A percentile compares a stretch with the other conserved stretches of the same genome.
These are phyloP conservation scores for Gisinianus flammeolus DNA, from an alignment of 2,888 invertebrate genomes.

Conservation along the genomic window DNA sequence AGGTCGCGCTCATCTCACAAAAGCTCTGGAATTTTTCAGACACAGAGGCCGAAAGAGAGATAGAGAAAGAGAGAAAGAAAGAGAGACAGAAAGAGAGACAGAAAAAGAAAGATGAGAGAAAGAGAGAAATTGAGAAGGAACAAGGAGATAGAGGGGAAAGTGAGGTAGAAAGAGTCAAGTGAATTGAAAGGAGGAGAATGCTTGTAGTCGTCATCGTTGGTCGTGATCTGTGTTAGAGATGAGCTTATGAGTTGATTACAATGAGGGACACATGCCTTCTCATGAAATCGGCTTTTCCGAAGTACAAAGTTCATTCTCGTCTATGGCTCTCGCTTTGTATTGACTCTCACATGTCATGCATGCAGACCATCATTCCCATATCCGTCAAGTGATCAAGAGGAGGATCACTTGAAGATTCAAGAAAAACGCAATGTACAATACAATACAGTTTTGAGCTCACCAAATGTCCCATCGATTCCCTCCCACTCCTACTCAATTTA, in stretches of 20 bases:
- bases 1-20: constrained; percentile 2
- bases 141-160: neutral
- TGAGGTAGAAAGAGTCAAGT: constrained; percentile 21
- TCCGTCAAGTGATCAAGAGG: too few species aligned
- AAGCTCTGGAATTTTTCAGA: constrained; percentile 2
- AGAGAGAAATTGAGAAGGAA: neutral
- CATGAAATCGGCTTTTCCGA: constrained; percentile 29
- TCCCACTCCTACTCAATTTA: neutral
- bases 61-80: neutral
- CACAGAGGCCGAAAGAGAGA: neutral
- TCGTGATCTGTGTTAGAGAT: constrained; percentile 42
- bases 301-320: constrained; percentile 37
- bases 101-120: neutral
- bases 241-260: constrained; percentile 36
- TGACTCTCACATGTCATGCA: too few species aligned
- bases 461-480: too few species aligned
- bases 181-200: constrained; percentile 31
- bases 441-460: too few species aligned
- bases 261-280: constrained; percentile 33
- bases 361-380: too few species aligned
- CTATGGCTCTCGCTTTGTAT: neutral
- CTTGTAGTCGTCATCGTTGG: constrained; percentile 17
- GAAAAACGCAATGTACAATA: too few species aligned
- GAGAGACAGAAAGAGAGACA: neutral
- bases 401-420: too few species aligned